These are phyloP conservation scores for Anhinga anhinga DNA, from an alignment of 2,113 vertebrate species.

Conservation along the genomic window DNA sequence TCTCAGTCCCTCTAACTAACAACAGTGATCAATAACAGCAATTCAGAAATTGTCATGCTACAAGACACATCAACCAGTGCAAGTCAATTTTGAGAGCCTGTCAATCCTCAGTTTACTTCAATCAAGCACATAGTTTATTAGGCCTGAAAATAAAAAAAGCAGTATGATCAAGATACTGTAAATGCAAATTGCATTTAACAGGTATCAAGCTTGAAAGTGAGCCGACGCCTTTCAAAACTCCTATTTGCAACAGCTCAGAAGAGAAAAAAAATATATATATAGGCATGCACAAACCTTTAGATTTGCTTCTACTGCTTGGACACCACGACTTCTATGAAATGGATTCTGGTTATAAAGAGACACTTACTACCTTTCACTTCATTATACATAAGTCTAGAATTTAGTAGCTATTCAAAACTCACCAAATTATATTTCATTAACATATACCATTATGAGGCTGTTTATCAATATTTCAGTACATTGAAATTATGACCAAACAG, in stretches of 20 bases:
- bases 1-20: not conserved
- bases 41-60: not conserved
- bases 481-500: not conserved
- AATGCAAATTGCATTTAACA: constrained; percentile 40
- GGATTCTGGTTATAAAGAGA: constrained; percentile 59
- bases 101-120: not conserved
- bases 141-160: not conserved
- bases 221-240: not conserved
- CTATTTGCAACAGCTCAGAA: constrained; percentile 19
- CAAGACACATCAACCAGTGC: constrained; percentile 25
- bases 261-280: not conserved
- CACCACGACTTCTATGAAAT: constrained; percentile 52
- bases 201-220: not conserved
- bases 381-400: not conserved
- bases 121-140: constrained; percentile 26
- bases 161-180: not conserved
- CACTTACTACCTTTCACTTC: constrained; percentile 16
- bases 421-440: not conserved
- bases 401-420: not conserved
- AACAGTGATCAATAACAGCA: not conserved
- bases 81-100: not conserved
- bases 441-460: not conserved
- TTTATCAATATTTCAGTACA: not conserved
- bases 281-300: constrained; percentile 57
- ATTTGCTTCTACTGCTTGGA: constrained; percentile 57